phyloP scores from a whole-genome alignment of 2,797 vertebrate species.

The Sebastes steindachneri region DNA sequence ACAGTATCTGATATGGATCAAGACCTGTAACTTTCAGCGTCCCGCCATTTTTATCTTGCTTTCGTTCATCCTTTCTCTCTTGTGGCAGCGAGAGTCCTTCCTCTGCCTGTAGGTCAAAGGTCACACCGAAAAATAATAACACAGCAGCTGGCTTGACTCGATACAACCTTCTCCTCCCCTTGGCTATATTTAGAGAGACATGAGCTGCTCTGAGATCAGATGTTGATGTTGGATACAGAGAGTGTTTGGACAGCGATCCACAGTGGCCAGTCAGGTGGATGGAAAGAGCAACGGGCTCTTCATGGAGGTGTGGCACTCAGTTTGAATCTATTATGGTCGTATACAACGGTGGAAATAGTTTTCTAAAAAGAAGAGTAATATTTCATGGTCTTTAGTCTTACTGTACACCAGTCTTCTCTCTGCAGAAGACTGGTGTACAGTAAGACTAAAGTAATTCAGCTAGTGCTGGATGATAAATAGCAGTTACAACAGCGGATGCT shows the following conservation, averaged over 20 bases:
- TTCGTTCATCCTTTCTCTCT: neutral
- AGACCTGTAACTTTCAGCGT: neutral
- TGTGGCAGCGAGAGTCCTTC: conserved; percentile 23
- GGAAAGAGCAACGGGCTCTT: conserved; percentile 40
- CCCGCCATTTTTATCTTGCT: neutral
- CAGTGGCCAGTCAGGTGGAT: conserved; percentile 47
- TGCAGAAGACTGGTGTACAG: neutral
- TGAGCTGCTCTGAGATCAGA: conserved; percentile 76
- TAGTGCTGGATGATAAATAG: neutral
- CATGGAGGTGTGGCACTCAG: conserved; percentile 8
- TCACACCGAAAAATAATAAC: conserved; percentile 69
- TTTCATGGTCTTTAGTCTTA: neutral
- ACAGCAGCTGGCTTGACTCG: conserved; percentile 65
- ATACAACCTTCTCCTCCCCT: conserved; percentile 60
- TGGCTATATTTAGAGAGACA: conserved; percentile 75
- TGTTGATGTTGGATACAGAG: conserved; percentile 64
- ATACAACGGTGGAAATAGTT: neutral
- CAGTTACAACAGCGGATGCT: neutral
- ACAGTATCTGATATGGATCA: neutral
- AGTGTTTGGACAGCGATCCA: conserved; percentile 44
- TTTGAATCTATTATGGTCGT: neutral
- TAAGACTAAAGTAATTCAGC: neutral
- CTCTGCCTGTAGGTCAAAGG: conserved; percentile 62
- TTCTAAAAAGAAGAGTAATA: neutral
- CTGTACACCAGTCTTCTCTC: neutral